Evolutionary conservation across 2,113 vertebrate genomes (phyloP), one percentile per base, ranked within the genome.

Genomic region (Anhinga rufa): DNA sequence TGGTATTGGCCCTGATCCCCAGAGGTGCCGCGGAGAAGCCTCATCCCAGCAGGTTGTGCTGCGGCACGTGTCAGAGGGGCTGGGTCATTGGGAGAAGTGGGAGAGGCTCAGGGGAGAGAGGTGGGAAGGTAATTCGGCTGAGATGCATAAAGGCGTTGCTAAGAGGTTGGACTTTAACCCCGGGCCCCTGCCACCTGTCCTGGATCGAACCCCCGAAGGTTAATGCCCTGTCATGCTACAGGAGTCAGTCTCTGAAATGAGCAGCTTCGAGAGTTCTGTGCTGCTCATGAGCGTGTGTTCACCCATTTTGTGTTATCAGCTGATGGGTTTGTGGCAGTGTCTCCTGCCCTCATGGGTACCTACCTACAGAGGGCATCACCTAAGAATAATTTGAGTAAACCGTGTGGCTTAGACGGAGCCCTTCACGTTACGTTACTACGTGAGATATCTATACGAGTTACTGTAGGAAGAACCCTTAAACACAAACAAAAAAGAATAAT

Each of bases 361-460:
- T 42, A 8, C 15, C 49, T 22, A n/a, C 25, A 60, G 38, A 76
- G n/a, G 44, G 34, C 42, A 42, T 29, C 54, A 19, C 49, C 70
- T 44, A 69, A 34, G 38, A 93, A 72, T 25, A 77, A 58, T 28
- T 2, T 38, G 17, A 74, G 17, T 40, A 46, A 93, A 52, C 10
- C 18, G 5, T 19, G 15, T 49, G 44, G 34, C 17, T 88, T 61
- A 40, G 0, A 0, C 1, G 0, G 40, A 71, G 36, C 25, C 15
- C 42, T 77, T 68, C 42, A 7, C 21, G 22, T 54, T 48, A 48
- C 46, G 46, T 48, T 48, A 48, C 46, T 48, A 48, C 0, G 0
- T 48, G 48, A 77, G 17, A 49, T 8, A 36, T 5, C 31, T 6
- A 17, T 14, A 25, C 10, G n/a, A 64, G 16, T 31, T 64, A 61